Evolutionary conservation across 2,888 invertebrate genomes (phyloP).

Genomic region (Actias luna): DNA sequence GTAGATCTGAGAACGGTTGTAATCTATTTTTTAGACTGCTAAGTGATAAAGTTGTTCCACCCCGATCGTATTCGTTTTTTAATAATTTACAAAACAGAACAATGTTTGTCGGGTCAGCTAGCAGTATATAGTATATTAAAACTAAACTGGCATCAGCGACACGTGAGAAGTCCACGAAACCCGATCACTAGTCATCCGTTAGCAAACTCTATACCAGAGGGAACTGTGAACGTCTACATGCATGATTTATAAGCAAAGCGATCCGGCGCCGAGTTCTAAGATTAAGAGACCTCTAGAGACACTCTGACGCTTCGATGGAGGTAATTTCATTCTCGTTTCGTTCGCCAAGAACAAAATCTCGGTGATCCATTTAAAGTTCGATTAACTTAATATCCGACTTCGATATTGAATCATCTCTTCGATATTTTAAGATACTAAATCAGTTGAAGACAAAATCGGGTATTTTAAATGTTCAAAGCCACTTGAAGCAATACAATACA

Average conservation of each 20-base stretch:
- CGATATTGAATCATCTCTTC: background rate
- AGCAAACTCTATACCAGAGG: background rate
- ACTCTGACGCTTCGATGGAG: background rate
- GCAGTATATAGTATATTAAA: background rate
- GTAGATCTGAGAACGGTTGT: too few species aligned
- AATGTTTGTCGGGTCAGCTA: too few species aligned
- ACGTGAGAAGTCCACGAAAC: background rate
- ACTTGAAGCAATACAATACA: too few species aligned
- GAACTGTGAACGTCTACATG: background rate
- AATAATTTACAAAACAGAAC: too few species aligned
- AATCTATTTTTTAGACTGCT: too few species aligned
- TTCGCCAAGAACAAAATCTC: background rate
- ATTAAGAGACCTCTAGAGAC: conserved; percentile 2
- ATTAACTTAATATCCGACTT: background rate
- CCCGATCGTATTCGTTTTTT: too few species aligned
- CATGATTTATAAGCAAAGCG: conserved; percentile 8
- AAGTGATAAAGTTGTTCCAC: too few species aligned
- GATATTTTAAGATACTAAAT: too few species aligned
- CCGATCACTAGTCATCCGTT: background rate
- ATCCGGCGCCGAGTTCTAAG: background rate
- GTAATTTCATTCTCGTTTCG: background rate
- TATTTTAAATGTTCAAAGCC: too few species aligned
- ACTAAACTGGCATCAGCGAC: background rate
- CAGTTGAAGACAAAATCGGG: too few species aligned
- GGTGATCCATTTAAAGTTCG: background rate